Evolutionary conservation across 2,797 vertebrate genomes (phyloP).

Genomic region (Dermochelys coriacea): DNA sequence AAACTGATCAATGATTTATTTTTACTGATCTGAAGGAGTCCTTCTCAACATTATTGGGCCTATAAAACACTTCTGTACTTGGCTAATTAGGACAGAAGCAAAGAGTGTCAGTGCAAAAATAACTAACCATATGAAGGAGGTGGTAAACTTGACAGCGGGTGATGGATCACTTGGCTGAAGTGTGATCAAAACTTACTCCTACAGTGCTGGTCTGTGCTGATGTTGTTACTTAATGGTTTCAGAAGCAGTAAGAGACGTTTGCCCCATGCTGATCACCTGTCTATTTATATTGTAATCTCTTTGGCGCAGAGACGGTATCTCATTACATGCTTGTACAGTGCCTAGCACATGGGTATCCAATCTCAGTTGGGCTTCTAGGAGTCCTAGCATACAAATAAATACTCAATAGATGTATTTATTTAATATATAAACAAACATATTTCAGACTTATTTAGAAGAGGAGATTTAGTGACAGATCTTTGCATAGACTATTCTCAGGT

Average conservation of each 20-base stretch:
- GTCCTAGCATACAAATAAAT: background rate
- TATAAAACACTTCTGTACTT: background rate
- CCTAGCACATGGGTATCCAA: background rate
- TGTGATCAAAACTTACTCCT: background rate
- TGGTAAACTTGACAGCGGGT: background rate
- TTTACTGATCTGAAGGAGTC: conserved; percentile 5
- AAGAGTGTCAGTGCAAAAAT: conserved; percentile 12
- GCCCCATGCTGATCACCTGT: background rate
- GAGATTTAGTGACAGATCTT: background rate
- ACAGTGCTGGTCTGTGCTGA: background rate
- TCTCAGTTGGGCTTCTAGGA: background rate
- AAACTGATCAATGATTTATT: conserved; percentile 44
- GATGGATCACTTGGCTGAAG: background rate
- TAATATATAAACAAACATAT: background rate
- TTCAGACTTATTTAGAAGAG: background rate
- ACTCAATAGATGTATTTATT: background rate
- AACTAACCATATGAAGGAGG: accelerated
- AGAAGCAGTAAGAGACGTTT: background rate
- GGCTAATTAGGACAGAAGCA: conserved; percentile 41
- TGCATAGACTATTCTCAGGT: background rate
- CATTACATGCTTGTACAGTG: background rate
- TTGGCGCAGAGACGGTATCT: background rate
- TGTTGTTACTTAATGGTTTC: background rate
- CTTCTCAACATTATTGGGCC: background rate
- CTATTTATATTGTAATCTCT: background rate